Evolutionary conservation across 2,797 vertebrate genomes (phyloP).

Genomic region (Propithecus perrieri): DNA sequence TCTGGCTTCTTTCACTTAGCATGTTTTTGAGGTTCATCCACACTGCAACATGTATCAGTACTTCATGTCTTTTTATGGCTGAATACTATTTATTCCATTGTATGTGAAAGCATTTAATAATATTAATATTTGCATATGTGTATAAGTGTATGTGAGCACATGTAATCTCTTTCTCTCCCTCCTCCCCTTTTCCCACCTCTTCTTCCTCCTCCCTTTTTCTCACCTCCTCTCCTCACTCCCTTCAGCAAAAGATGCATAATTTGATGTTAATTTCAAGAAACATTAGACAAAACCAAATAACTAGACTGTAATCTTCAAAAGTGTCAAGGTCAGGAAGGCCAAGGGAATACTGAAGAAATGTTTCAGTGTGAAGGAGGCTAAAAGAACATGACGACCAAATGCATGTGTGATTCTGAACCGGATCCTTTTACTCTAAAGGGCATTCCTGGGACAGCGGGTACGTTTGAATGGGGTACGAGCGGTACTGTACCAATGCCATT

Average conservation of each 20-base stretch:
- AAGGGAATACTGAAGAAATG: no score
- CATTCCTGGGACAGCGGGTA: not conserved
- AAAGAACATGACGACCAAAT: not conserved
- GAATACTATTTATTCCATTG: not conserved
- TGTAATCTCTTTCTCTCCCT: not conserved
- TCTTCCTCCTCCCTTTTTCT: no score
- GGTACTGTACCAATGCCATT: not conserved
- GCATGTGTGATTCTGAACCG: not conserved
- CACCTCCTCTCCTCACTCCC: not conserved
- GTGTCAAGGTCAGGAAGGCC: not conserved
- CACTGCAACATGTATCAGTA: not conserved
- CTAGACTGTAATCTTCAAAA: not conserved
- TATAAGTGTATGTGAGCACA: no score
- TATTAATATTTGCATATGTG: fast-evolving
- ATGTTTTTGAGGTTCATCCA: not conserved
- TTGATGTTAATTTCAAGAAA: not conserved
- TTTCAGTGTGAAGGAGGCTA: not conserved
- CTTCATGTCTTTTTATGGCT: not conserved
- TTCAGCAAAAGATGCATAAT: not conserved
- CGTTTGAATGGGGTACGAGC: no score
- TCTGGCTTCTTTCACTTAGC: not conserved
- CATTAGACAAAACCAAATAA: not conserved
- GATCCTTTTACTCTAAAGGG: not conserved
- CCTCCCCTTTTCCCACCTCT: not conserved
- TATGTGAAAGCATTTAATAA: no score